Percentiles rank a stretch among this genome's conserved stretches.
Evolutionary conservation across 2,888 invertebrate genomes (phyloP).

Genomic region (Apodemia mormo): DNA sequence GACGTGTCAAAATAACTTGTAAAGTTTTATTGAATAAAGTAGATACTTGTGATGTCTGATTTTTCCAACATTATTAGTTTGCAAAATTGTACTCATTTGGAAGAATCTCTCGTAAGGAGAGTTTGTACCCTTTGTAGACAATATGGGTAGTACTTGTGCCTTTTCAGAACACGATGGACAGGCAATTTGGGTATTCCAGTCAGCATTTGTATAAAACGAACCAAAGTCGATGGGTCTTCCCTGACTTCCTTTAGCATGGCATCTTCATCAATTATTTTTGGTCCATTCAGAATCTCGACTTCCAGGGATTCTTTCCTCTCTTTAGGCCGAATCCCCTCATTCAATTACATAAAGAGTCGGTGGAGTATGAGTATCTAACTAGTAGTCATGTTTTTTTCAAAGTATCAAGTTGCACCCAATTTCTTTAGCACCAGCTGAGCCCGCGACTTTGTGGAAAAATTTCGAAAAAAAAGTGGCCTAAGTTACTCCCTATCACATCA

Average conservation of each 20-base stretch:
- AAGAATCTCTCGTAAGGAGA: not conserved
- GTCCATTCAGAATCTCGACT: not conserved
- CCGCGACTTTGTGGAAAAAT: too few species aligned
- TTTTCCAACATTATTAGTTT: not conserved
- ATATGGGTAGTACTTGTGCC: not conserved
- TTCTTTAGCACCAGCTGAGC: too few species aligned
- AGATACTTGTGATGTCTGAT: too few species aligned
- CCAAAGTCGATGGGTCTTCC: constrained; percentile 4
- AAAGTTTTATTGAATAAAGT: too few species aligned
- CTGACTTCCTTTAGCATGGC: not conserved
- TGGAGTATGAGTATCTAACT: too few species aligned
- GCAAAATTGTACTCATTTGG: not conserved
- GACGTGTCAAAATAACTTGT: too few species aligned
- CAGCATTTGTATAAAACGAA: not conserved
- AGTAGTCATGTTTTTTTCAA: too few species aligned
- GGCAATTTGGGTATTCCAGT: constrained; percentile 6
- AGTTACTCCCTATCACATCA: too few species aligned
- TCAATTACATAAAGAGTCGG: not conserved
- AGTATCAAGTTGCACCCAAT: too few species aligned
- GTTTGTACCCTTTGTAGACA: not conserved
- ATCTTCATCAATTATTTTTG: not conserved
- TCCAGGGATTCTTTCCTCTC: not conserved
- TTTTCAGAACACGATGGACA: constrained; percentile 1
- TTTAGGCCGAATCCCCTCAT: not conserved
- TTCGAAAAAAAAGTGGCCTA: too few species aligned